Conservation (phyloP, 2,888 invertebrate genomes). For the Rhodophaea formosa region DNA sequence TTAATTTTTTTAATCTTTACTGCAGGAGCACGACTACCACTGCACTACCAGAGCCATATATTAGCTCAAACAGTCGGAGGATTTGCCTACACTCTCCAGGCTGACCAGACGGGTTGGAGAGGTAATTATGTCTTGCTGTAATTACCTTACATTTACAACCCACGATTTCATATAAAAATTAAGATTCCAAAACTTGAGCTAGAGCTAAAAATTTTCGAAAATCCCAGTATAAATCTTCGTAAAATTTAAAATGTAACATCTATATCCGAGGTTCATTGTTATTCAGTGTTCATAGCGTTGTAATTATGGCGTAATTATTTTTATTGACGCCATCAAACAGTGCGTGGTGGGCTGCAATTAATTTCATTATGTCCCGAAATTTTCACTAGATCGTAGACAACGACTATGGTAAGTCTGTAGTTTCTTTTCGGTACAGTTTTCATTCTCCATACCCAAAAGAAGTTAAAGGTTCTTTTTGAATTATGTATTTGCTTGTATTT, state of each 20-base stretch:
- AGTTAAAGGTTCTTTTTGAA: too few species aligned
- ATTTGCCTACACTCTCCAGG: too few species aligned
- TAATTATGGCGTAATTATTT: conserved; percentile 47
- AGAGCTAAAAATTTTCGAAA: not conserved
- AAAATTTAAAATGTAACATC: conserved; percentile 3
- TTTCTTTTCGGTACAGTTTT: not conserved
- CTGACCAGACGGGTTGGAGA: too few species aligned
- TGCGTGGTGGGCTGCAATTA: conserved; percentile 55
- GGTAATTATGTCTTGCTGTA: too few species aligned
- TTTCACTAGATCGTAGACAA: conserved; percentile 49
- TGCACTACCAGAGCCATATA: too few species aligned
- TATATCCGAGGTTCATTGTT: conserved; percentile 17
- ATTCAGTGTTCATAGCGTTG: conserved; percentile 50
- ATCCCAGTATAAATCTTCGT: conserved; percentile 3
- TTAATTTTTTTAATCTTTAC: too few species aligned
- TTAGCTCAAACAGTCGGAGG: too few species aligned
- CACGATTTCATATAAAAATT: too few species aligned
- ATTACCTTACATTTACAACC: too few species aligned
- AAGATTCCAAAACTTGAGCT: not conserved
- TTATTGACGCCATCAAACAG: conserved; percentile 47
- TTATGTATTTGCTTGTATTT: too few species aligned
- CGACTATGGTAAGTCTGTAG: conserved; percentile 11
- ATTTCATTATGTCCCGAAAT: conserved; percentile 58
- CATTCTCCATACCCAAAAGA: not conserved
- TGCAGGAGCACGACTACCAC: too few species aligned